A percentile compares a stretch with the other conserved stretches of the same genome.
These are phyloP conservation scores for Hemiscyllium ocellatum DNA, from an alignment of 2,113 vertebrate genomes.

Conservation along the genomic window DNA sequence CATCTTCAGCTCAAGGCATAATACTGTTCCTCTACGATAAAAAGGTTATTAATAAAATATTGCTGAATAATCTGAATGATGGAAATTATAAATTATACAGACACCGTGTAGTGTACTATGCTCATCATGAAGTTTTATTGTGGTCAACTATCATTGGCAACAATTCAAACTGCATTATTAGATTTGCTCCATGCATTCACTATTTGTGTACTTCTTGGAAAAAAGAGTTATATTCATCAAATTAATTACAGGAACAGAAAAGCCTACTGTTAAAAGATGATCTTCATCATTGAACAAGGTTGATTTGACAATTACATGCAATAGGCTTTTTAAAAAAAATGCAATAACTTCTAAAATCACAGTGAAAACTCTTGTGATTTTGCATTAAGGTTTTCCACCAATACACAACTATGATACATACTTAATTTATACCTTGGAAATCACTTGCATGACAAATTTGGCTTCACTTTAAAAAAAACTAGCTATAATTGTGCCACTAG, in stretches of 20 bases:
- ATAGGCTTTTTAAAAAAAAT: background rate
- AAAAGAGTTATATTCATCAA: background rate
- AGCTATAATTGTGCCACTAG: background rate
- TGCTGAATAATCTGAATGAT: background rate
- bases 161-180: background rate
- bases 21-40: background rate
- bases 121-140: background rate
- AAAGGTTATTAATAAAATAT: background rate
- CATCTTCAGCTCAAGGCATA: background rate
- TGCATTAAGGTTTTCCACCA: background rate
- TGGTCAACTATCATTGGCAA: background rate
- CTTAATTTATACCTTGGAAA: background rate
- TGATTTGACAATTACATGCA: background rate
- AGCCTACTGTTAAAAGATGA: background rate
- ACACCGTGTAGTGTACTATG: background rate
- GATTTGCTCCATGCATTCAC: background rate
- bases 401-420: conserved; percentile 43
- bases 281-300: background rate
- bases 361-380: background rate
- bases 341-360: background rate
- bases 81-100: background rate
- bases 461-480: background rate
- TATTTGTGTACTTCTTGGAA: background rate
- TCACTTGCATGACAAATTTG: background rate
- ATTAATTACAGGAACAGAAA: background rate